phyloP scores from a whole-genome alignment of 1,140 invertebrate genomes.

The Pristionchus pacificus region DNA sequence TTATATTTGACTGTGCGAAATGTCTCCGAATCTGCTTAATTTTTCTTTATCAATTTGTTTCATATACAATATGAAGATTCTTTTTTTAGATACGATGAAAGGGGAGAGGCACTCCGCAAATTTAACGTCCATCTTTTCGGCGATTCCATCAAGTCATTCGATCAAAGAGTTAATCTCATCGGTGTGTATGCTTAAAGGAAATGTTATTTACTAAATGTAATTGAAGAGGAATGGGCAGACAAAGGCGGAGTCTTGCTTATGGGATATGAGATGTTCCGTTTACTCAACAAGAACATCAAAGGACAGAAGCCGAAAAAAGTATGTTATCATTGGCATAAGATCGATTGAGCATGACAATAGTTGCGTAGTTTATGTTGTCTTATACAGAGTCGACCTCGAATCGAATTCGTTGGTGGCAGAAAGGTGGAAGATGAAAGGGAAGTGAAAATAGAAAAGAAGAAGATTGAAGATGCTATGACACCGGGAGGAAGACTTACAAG shows the following conservation, averaged over 20 bases:
- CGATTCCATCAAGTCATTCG: constrained; percentile 85
- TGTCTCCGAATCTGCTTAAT: constrained; percentile 47
- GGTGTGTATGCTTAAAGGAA: constrained; percentile 50
- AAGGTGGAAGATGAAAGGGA: constrained; percentile 16
- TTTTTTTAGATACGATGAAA: constrained; percentile 34
- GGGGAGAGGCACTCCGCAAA: constrained; percentile 67
- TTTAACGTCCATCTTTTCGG: constrained; percentile 86
- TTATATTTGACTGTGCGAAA: constrained; percentile 59
- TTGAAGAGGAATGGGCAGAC: constrained; percentile 73
- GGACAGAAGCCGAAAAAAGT: constrained; percentile 51
- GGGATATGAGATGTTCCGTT: constrained; percentile 88
- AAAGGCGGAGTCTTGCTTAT: constrained; percentile 87
- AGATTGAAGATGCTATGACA: constrained; percentile 20
- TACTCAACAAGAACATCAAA: constrained; percentile 41
- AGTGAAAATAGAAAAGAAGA: constrained; percentile 1
- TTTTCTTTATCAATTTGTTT: constrained; percentile 1
- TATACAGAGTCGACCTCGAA: constrained; percentile 57
- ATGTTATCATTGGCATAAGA: too few species aligned
- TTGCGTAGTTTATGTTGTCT: neutral
- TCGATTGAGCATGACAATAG: neutral
- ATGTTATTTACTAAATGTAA: constrained; percentile 22
- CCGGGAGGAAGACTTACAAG: constrained; percentile 20
- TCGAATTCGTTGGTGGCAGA: too few species aligned
- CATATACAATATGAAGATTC: neutral
- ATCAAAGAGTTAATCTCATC: constrained; percentile 73